phyloP scores from a whole-genome alignment of 1,140 invertebrate genomes.

The Dendroctonus valens region DNA sequence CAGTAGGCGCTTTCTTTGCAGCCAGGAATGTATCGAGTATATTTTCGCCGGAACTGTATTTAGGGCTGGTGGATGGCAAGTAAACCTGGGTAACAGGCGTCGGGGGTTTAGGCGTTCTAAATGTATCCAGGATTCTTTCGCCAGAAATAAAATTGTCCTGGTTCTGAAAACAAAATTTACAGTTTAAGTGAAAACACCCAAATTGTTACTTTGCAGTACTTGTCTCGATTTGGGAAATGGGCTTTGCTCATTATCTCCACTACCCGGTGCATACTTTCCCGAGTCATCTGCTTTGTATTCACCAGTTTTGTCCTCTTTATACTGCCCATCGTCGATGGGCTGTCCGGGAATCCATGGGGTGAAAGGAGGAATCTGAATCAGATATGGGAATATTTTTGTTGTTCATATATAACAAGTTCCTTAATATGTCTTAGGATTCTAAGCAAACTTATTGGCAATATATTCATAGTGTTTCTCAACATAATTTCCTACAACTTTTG shows the following conservation, averaged over 20 bases:
- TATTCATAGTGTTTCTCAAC: no score
- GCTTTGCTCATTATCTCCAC: conserved; percentile 1
- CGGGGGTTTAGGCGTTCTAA: conserved; percentile 2
- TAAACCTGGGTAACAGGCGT: conserved; percentile 18
- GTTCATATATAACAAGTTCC: no score
- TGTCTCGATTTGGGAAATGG: conserved; percentile 4
- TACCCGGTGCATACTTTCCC: conserved; percentile 13
- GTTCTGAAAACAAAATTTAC: not conserved
- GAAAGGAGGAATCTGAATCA: conserved; percentile 34
- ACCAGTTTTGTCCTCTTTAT: conserved; percentile 19
- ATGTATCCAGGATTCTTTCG: conserved; percentile 15
- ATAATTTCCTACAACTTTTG: no score
- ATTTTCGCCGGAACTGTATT: conserved; percentile 22
- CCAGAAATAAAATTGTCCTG: conserved; percentile 24
- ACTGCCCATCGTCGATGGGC: conserved; percentile 28
- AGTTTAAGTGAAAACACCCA: no score
- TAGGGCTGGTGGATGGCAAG: conserved; percentile 7
- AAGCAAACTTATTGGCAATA: no score
- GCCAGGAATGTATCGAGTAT: conserved; percentile 18
- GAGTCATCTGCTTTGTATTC: conserved; percentile 25
- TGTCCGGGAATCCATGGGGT: conserved; percentile 37
- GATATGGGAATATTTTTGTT: no score
- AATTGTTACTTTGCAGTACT: not conserved
- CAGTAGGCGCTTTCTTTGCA: conserved; percentile 2
- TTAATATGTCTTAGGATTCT: no score